Evolutionary conservation across 2,113 vertebrate genomes (phyloP).

Genomic region (Alligator sinensis): DNA sequence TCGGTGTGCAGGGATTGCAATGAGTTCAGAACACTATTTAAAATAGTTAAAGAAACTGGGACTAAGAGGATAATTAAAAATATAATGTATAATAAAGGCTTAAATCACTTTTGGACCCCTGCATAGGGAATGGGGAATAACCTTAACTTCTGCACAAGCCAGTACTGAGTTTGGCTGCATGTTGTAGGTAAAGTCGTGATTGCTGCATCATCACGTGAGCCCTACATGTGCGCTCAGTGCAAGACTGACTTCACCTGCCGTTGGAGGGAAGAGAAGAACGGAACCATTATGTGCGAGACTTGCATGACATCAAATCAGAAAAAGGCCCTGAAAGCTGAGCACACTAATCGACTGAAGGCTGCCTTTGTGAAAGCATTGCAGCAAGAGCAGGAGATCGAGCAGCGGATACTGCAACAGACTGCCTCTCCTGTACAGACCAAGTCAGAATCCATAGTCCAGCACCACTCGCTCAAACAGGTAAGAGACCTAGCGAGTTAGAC

Average conservation of each 20-base stretch:
- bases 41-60: background rate
- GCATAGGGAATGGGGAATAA: background rate
- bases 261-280: slow-evolving; percentile 95
- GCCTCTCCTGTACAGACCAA: slow-evolving; percentile 80
- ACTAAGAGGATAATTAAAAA: background rate
- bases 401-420: slow-evolving; percentile 92
- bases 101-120: background rate
- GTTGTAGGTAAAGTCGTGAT: slow-evolving; percentile 83
- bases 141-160: background rate
- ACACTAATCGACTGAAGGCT: slow-evolving; percentile 94
- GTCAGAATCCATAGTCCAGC: slow-evolving; percentile 80
- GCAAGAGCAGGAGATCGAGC: slow-evolving; percentile 98
- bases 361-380: slow-evolving; percentile 98
- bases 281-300: slow-evolving; percentile 93
- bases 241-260: slow-evolving; percentile 99
- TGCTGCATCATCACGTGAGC: slow-evolving; percentile 84
- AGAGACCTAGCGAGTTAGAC: background rate
- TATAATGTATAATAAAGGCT: background rate
- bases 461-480: slow-evolving; percentile 93
- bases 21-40: background rate
- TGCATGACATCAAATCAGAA: slow-evolving; percentile 98
- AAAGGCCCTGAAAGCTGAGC: slow-evolving; percentile 94
- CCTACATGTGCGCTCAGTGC: slow-evolving; percentile 93
- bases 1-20: background rate
- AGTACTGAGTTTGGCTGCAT: background rate